Conservation (phyloP, 2,113 vertebrate species). For the Falcunculus frontatus region DNA sequence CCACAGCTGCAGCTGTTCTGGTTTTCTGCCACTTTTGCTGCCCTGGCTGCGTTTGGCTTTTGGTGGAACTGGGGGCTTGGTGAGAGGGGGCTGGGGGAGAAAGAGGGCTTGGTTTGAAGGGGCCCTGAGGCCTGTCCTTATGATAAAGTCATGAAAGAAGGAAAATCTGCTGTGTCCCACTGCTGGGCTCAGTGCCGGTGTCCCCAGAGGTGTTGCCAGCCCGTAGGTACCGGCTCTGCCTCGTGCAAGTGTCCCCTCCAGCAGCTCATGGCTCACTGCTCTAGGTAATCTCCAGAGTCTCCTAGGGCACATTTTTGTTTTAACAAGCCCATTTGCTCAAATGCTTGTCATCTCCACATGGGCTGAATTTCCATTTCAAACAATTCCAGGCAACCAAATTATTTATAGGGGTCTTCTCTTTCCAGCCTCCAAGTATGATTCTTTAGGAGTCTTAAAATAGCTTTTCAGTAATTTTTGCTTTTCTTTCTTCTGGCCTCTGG, state of each 20-base stretch:
- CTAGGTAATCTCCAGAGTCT: neutral
- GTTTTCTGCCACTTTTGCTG: neutral
- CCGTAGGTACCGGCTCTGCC: fast-evolving
- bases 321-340: neutral
- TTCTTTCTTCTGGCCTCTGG: neutral
- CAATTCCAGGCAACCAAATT: neutral
- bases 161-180: neutral
- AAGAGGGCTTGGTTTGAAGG: neutral
- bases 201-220: neutral
- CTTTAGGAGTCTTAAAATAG: neutral
- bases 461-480: neutral
- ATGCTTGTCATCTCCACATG: neutral
- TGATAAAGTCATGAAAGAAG: neutral
- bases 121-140: neutral
- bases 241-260: fast-evolving
- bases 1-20: neutral
- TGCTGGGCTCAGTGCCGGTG: neutral
- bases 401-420: neutral
- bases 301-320: neutral
- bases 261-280: neutral
- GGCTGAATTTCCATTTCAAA: conserved; percentile 30
- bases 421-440: neutral
- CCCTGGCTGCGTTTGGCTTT: neutral
- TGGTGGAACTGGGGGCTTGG: neutral
- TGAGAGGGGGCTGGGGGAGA: neutral